A percentile compares a stretch with the other conserved stretches of the same genome.
These are phyloP conservation scores for Neria commutata DNA, from an alignment of 2,888 invertebrate genomes.

Conservation along the genomic window DNA sequence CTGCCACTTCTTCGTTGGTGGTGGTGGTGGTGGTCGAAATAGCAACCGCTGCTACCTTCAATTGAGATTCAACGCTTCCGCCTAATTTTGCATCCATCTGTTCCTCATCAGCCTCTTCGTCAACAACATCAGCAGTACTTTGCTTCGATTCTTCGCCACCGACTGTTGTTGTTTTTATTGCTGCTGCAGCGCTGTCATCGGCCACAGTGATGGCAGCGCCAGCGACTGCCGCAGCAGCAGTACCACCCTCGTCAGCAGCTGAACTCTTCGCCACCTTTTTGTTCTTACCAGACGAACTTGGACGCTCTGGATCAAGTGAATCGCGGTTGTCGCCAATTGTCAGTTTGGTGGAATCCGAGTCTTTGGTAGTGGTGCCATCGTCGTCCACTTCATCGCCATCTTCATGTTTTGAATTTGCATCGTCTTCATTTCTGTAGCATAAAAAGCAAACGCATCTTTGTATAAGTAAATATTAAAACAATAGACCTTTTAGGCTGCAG, in stretches of 20 bases:
- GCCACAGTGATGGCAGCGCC: constrained; percentile 25
- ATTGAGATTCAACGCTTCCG: not conserved
- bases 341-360: constrained; percentile 60
- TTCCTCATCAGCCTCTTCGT: constrained; percentile 16
- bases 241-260: constrained; percentile 35
- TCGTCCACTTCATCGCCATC: constrained; percentile 62
- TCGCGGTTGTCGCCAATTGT: constrained; percentile 58
- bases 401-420: constrained; percentile 62
- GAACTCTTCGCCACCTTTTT: constrained; percentile 43
- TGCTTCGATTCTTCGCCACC: constrained; percentile 16
- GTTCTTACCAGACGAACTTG: constrained; percentile 62
- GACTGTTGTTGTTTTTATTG: constrained; percentile 31
- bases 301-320: constrained; percentile 60
- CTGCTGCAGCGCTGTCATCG: constrained; percentile 29
- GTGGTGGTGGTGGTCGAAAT: not conserved
- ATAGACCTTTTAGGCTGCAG: no score
- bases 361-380: constrained; percentile 61
- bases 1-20: not conserved
- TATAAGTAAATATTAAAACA: not conserved
- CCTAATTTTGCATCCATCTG: constrained; percentile 12
- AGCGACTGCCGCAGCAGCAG: constrained; percentile 24
- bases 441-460: not conserved
- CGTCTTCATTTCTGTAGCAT: constrained; percentile 58
- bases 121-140: constrained; percentile 20
- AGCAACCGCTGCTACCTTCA: not conserved